Conservation (phyloP, 2,888 invertebrate genomes). For the Athetis lepigone region DNA sequence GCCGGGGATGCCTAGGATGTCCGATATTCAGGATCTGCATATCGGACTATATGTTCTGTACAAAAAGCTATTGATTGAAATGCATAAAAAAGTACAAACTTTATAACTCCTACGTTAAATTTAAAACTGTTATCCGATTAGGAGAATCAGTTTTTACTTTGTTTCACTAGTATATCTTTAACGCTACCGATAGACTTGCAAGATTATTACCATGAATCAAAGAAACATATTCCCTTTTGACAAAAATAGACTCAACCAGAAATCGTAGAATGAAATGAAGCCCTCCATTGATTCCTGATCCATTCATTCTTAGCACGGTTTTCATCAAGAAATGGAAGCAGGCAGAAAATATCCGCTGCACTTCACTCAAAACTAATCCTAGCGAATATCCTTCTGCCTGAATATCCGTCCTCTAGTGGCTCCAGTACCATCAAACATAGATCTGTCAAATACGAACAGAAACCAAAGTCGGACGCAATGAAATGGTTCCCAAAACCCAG, state of each 20-base stretch:
- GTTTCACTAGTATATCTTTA: too few species aligned
- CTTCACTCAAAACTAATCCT: constrained; percentile 29
- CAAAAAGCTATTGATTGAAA: too few species aligned
- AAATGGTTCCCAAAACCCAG: constrained; percentile 55
- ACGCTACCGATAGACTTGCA: too few species aligned
- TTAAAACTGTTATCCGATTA: too few species aligned
- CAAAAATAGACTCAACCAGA: constrained; percentile 11
- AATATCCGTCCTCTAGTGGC: constrained; percentile 15
- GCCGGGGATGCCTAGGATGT: too few species aligned
- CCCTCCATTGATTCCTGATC: neutral
- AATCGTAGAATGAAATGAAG: constrained; percentile 7
- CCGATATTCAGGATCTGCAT: too few species aligned
- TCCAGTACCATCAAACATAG: constrained; percentile 29
- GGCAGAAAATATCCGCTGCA: constrained; percentile 29
- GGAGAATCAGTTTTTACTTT: too few species aligned
- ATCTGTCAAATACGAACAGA: constrained; percentile 47
- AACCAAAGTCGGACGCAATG: constrained; percentile 50
- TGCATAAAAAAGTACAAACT: too few species aligned
- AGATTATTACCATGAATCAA: neutral
- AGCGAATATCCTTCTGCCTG: too few species aligned
- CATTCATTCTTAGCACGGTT: constrained; percentile 26
- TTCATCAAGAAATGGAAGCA: constrained; percentile 40
- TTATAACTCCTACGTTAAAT: too few species aligned
- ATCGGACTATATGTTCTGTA: too few species aligned
- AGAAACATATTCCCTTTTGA: neutral